A percentile compares a stretch with the other conserved stretches of the same genome.
These are phyloP conservation scores for Ectropis crepuscularia DNA, from an alignment of 2,888 invertebrate species.

Conservation along the genomic window DNA sequence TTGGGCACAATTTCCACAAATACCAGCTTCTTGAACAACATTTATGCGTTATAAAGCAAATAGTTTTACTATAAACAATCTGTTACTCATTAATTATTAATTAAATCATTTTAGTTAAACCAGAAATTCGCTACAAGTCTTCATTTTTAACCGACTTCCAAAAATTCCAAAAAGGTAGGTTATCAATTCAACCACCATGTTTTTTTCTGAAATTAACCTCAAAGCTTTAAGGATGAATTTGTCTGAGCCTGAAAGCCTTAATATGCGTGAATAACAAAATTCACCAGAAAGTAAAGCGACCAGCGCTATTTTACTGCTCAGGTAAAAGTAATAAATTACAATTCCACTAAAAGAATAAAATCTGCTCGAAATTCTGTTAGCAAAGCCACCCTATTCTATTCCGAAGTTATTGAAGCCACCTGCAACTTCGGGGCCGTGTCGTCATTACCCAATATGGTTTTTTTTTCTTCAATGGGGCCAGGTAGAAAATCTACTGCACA, in stretches of 20 bases:
- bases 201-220: too few relatives aligned
- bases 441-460: slow-evolving; percentile 21
- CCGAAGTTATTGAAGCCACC: slow-evolving; percentile 33
- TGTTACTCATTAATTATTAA: too few relatives aligned
- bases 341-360: slow-evolving; percentile 26
- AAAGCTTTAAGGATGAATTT: too few relatives aligned
- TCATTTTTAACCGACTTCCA: too few relatives aligned
- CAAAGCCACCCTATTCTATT: slow-evolving; percentile 20
- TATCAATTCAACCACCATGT: too few relatives aligned
- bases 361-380: slow-evolving; percentile 21
- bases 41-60: too few relatives aligned
- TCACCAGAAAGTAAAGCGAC: slow-evolving; percentile 6
- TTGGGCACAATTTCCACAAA: too few relatives aligned
- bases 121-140: too few relatives aligned
- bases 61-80: too few relatives aligned
- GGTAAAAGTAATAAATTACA: slow-evolving; percentile 25
- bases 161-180: too few relatives aligned
- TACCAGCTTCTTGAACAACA: too few relatives aligned
- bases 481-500: slow-evolving; percentile 39
- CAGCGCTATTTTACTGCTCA: slow-evolving; percentile 10
- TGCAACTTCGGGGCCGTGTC: slow-evolving; percentile 30
- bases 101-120: too few relatives aligned
- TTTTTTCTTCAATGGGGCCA: slow-evolving; percentile 35
- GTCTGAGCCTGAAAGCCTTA: neutral
- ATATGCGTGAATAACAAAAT: neutral